Evolutionary conservation across 2,888 invertebrate species (phyloP).

Genomic region (Drosophila mercatorum): DNA sequence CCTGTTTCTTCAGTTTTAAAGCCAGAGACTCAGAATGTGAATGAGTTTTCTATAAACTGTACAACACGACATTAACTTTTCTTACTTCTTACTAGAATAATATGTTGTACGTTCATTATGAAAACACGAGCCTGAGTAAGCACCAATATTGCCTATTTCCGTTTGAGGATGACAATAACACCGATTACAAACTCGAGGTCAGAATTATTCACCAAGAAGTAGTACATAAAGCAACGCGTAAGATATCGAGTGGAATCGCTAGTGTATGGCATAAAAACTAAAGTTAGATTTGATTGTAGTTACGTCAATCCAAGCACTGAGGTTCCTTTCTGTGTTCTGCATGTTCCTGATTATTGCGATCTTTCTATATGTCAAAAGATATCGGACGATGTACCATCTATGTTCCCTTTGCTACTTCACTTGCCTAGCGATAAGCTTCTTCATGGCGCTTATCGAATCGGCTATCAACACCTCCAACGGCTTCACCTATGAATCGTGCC

Average conservation of each 20-base stretch:
- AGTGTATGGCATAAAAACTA: neutral
- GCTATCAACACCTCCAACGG: neutral
- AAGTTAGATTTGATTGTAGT: neutral
- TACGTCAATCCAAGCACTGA: neutral
- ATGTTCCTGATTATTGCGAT: constrained; percentile 87
- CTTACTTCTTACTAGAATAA: constrained; percentile 9
- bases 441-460: neutral
- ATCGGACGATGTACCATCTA: neutral
- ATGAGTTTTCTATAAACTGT: too few species aligned
- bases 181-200: neutral
- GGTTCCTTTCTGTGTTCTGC: constrained; percentile 88
- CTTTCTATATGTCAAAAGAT: constrained; percentile 17
- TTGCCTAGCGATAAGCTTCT: constrained; percentile 5
- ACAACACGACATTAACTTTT: too few species aligned
- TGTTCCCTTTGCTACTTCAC: constrained; percentile 12
- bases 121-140: neutral
- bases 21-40: too few species aligned
- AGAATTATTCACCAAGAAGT: fast-evolving
- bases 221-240: neutral
- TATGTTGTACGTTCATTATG: neutral
- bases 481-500: neutral
- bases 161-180: neutral
- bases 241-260: neutral
- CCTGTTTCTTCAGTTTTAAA: too few species aligned
- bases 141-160: constrained; percentile 18